A percentile compares a stretch with the other conserved stretches of the same genome.
These are phyloP conservation scores for Eurystomus gularis DNA, from an alignment of 2,113 vertebrate species.

Conservation along the genomic window DNA sequence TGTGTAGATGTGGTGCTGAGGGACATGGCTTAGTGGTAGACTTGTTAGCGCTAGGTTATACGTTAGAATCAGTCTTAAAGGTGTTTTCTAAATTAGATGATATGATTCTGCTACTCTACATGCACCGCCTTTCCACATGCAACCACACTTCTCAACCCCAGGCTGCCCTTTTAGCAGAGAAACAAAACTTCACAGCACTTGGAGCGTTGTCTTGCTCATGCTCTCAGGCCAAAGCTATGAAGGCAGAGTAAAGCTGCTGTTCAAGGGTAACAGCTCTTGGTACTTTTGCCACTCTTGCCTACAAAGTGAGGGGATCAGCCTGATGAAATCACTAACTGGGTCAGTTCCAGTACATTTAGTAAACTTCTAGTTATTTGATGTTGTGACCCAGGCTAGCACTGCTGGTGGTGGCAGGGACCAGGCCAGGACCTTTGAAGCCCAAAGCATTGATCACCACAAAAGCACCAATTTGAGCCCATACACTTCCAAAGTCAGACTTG, in stretches of 20 bases:
- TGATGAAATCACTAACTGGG: background rate
- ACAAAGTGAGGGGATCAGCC: background rate
- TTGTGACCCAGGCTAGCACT: background rate
- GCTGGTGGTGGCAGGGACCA: fast-evolving
- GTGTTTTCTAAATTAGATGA: background rate
- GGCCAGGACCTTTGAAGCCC: background rate
- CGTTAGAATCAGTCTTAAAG: background rate
- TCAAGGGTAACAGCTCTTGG: background rate
- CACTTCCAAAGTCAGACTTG: background rate
- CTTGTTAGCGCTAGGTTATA: background rate
- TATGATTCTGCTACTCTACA: background rate
- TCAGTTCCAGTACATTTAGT: fast-evolving
- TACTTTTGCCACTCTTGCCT: no score
- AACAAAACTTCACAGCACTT: fast-evolving
- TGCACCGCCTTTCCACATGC: background rate
- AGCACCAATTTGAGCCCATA: background rate
- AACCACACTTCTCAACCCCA: background rate
- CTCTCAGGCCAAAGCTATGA: background rate
- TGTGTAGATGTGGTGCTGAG: background rate
- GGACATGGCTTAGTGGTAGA: background rate
- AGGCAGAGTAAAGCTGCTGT: background rate
- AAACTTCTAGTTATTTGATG: background rate
- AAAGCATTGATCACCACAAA: background rate
- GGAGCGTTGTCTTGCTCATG: fast-evolving
- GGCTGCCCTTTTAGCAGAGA: background rate